These are phyloP conservation scores for Pleuronectes platessa DNA, from an alignment of 2,113 vertebrate genomes.

Conservation along the genomic window DNA sequence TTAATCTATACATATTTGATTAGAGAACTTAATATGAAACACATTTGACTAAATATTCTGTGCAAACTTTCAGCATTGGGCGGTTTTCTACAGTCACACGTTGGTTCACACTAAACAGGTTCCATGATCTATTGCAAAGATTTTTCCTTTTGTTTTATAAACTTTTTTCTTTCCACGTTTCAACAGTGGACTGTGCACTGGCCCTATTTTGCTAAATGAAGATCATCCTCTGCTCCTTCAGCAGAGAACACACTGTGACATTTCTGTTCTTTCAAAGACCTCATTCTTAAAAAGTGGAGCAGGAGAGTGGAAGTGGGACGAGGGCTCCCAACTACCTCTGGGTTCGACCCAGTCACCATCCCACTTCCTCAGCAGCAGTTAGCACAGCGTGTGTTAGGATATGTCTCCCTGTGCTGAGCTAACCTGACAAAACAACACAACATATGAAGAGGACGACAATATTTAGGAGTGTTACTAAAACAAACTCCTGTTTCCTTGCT, in stretches of 20 bases:
- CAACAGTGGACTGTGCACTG: not conserved
- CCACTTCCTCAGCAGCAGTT: slow-evolving; percentile 18
- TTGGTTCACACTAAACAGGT: too few species aligned
- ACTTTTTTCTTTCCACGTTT: not conserved
- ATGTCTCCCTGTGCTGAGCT: slow-evolving; percentile 17
- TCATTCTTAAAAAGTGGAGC: slow-evolving; percentile 78
- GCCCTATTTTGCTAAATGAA: slow-evolving; percentile 1
- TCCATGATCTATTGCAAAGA: not conserved
- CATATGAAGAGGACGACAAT: slow-evolving; percentile 44
- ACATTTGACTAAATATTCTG: not conserved
- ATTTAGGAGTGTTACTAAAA: slow-evolving; percentile 42
- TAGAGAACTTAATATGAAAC: too few species aligned
- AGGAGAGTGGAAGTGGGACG: slow-evolving; percentile 63
- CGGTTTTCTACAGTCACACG: too few species aligned
- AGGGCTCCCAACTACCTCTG: slow-evolving; percentile 41
- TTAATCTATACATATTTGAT: not conserved
- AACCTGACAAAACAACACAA: slow-evolving; percentile 40
- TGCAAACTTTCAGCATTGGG: too few species aligned
- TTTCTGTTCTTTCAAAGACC: slow-evolving; percentile 70
- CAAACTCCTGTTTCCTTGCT: slow-evolving; percentile 43
- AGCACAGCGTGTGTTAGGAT: slow-evolving; percentile 28
- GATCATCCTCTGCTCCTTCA: slow-evolving; percentile 24
- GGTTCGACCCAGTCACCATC: slow-evolving; percentile 8
- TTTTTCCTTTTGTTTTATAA: too few species aligned
- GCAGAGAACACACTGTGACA: slow-evolving; percentile 28